Base-by-base conservation (phyloP, 2,113 vertebrate genomes). In the Ramphastos sulfuratus region DNA sequence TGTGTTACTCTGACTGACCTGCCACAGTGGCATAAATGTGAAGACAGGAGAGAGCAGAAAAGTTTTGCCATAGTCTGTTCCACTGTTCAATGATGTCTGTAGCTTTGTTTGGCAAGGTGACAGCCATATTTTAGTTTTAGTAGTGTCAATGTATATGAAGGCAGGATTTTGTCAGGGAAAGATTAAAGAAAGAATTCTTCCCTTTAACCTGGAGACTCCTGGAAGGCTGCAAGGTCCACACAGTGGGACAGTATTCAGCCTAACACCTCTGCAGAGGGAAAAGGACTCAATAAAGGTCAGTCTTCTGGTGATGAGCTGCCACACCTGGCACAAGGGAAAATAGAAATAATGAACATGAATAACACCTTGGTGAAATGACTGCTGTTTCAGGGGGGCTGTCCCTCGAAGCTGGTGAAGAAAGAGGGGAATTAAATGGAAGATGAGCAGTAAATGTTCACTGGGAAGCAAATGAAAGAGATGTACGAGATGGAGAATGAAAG, bases 401-500 rank as follows among this genome's bases (percentile, higher is more conserved):
- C 25, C n/a, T 61, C 72, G 33, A 39, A 46, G 24, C 39, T 83
- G 90, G 70, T 73, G 66, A 44, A 0, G 0, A 37, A 76, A 85
- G 33, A 89, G 31, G 66, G 37, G 85, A 79, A 70, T 31, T 0
- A 50, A 50, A 59, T 64, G 27, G 59, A 50, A 72, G 90, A 70
- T 14, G 76, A 84, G 7, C 0, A 0, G 15, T 78, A 52, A 67
- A 61, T 30, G 17, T 86, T 81, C 25, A 50, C 30, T 42, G 11
- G 30, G 27, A 85, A 27, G 30, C 37, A 86, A 83, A 75, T 69
- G 14, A 69, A 75, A 72, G 28, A 10, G 69, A 33, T 60, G 83
- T 52, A 18, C 72, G 76, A 90, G 65, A 74, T 65, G 30, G 44
- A 70, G 93, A 90, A 86, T 59, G 71, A 94, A 90, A 84, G 61